A percentile compares a stretch with the other conserved stretches of the same genome.
phyloP scores from a whole-genome alignment of 2,113 vertebrate species.

The Apus apus region DNA sequence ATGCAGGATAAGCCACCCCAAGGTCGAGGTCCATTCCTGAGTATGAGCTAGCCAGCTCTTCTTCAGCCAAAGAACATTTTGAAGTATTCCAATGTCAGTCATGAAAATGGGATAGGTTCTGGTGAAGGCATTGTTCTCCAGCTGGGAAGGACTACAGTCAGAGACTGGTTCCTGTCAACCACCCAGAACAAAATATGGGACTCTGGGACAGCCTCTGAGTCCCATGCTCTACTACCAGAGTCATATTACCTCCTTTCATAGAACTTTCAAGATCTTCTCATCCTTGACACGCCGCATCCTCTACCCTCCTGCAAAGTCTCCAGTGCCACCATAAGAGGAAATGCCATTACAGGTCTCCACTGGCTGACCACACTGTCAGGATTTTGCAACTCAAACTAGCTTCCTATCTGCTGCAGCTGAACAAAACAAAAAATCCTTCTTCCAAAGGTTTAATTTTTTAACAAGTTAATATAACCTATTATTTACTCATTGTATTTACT shows the following conservation, averaged over 20 bases:
- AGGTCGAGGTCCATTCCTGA: background rate
- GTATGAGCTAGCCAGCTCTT: background rate
- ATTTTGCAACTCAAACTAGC: background rate
- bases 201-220: background rate
- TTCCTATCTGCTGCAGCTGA: background rate
- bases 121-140: background rate
- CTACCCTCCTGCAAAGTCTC: background rate
- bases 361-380: background rate
- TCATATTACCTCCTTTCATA: background rate
- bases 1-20: background rate
- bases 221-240: background rate
- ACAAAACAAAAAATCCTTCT: background rate
- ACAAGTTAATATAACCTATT: background rate
- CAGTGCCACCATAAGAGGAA: background rate
- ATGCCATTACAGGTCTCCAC: background rate
- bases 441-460: background rate
- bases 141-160: background rate
- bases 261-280: background rate
- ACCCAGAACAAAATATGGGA: accelerated
- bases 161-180: background rate
- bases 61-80: background rate
- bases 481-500: conserved; percentile 2
- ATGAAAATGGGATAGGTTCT: background rate
- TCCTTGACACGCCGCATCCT: background rate
- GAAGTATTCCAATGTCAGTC: background rate